These are phyloP conservation scores for Drosophila auraria DNA, from an alignment of 1,140 invertebrate species.

Conservation along the genomic window DNA sequence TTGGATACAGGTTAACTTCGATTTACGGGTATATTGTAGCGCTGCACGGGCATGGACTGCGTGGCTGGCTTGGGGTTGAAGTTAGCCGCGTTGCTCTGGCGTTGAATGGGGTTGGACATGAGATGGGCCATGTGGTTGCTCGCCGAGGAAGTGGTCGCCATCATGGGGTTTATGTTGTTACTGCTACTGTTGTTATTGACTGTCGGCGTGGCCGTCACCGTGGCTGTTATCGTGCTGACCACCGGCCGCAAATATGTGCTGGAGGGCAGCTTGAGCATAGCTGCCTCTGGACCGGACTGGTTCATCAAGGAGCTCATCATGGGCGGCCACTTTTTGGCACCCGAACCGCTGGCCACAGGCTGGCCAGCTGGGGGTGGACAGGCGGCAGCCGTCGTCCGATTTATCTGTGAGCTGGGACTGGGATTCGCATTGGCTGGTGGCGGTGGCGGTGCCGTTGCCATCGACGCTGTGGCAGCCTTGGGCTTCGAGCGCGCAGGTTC, in stretches of 20 bases:
- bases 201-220: slow-evolving; percentile 24
- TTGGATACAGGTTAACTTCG: too few relatives aligned
- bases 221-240: slow-evolving; percentile 20
- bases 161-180: slow-evolving; percentile 36
- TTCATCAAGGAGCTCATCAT: slow-evolving; percentile 50
- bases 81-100: slow-evolving; percentile 26
- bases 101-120: slow-evolving; percentile 28
- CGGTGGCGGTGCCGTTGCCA: not conserved
- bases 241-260: slow-evolving; percentile 53
- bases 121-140: slow-evolving; percentile 45
- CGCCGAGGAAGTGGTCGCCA: slow-evolving; percentile 27
- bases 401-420: slow-evolving; percentile 19
- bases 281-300: slow-evolving; percentile 43
- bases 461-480: slow-evolving; percentile 1
- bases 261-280: slow-evolving; percentile 47
- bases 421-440: not conserved
- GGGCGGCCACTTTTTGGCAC: slow-evolving; percentile 44
- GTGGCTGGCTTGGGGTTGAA: slow-evolving; percentile 18
- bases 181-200: slow-evolving; percentile 21
- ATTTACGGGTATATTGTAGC: slow-evolving; percentile 68
- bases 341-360: not conserved
- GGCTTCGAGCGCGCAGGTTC: slow-evolving; percentile 14
- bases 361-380: slow-evolving; percentile 1
- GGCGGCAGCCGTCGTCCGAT: slow-evolving; percentile 9
- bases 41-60: slow-evolving; percentile 47